Evolutionary conservation across 1,140 invertebrate genomes (phyloP), one percentile per base, ranked within the genome.

Genomic region (Panagrolaimus sp.): DNA sequence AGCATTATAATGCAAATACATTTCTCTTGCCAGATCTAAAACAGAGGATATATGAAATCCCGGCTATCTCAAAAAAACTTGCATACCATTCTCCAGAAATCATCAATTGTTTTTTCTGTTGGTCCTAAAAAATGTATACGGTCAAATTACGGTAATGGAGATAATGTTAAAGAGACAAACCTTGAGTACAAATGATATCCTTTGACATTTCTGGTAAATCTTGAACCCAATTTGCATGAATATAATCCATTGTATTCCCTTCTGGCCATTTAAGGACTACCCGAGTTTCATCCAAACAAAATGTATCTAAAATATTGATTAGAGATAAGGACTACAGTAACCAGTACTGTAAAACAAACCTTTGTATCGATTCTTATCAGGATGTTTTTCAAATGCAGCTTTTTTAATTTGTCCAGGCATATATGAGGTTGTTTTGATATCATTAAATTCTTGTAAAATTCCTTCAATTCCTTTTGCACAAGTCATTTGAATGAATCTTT

Each of bases 341-440:
- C 21, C 12, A 21, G 28, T 12, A 58, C 2, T 1, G 17, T 10
- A 24, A 26, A 14, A 21, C 52, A 21, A n/a, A 71, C 71, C 72
- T 45, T 75, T 76, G 69, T 74, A 74, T 21, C 73, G 69, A 47
- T 74, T 74, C 55, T 74, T 74, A n/a, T 76, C 73, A 12, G 74
- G 69, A 43, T 74, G 28, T 46, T 76, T 77, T 21, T 72, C 67
- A 64, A 74, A 74, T 26, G 66, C 26, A 10, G 43, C 52, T 17
- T 63, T 65, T 17, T 69, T 75, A n/a, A 73, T n/a, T 38, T 75
- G 72, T 43, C 14, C 46, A 10, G 72, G n/a, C 12, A 65, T 14
- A n/a, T 17, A 43, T n/a, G 69, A 70, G 12, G 46, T 43, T 26
- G 44, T 24, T 58, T 73, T 73, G 12, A 74, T 44, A 17, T 74